phyloP scores from a whole-genome alignment of 2,797 vertebrate genomes.

The Anabacerthia variegaticeps region DNA sequence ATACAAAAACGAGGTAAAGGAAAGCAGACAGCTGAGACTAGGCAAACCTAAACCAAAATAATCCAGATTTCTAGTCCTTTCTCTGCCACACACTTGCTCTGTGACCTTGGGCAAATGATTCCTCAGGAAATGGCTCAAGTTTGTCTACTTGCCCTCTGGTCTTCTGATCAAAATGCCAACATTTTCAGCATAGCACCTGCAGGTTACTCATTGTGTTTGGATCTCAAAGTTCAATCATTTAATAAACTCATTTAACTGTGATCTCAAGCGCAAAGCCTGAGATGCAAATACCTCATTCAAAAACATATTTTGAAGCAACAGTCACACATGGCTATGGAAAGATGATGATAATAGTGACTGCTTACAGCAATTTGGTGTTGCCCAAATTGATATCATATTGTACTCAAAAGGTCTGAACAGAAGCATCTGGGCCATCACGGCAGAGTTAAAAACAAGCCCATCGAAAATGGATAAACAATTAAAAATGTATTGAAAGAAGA shows the following conservation, averaged over 20 bases:
- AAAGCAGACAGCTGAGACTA: background rate
- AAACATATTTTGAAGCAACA: background rate
- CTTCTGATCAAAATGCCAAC: background rate
- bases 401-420: slow-evolving; percentile 7
- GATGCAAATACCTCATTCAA: background rate
- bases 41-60: background rate
- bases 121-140: background rate
- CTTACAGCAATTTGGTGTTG: background rate
- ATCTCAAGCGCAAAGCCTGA: background rate
- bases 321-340: background rate
- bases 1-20: background rate
- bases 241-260: background rate
- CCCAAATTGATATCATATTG: background rate
- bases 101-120: background rate
- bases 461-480: slow-evolving; percentile 82
- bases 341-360: background rate
- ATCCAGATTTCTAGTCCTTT: background rate
- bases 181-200: background rate
- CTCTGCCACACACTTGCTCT: background rate
- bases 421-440: background rate
- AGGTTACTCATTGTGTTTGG: background rate
- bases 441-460: slow-evolving; percentile 56
- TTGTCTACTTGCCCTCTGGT: background rate
- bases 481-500: slow-evolving; percentile 82
- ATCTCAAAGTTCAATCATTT: background rate